phyloP scores from a whole-genome alignment of 2,113 vertebrate species.

The Hepsetus odoe region DNA sequence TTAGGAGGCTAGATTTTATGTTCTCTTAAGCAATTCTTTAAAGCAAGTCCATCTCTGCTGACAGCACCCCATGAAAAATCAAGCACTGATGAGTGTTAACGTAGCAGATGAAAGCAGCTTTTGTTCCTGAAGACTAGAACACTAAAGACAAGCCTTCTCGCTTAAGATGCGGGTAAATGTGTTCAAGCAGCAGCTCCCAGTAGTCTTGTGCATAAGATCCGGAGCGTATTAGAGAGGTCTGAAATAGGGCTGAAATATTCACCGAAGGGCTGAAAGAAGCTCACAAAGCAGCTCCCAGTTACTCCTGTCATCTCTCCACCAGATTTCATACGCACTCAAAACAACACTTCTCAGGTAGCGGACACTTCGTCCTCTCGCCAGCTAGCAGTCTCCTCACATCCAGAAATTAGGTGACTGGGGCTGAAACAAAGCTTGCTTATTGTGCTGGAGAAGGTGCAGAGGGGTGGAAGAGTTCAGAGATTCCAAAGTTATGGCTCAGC shows the following conservation, averaged over 20 bases:
- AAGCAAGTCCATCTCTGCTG: not conserved
- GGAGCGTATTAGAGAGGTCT: not conserved
- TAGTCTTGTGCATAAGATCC: constrained; percentile 1
- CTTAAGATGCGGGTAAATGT: constrained; percentile 7
- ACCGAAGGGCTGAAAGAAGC: constrained; percentile 19
- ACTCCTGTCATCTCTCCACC: constrained; percentile 49
- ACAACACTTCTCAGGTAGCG: constrained; percentile 55
- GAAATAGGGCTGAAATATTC: constrained; percentile 6
- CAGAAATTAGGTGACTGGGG: not conserved
- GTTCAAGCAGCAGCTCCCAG: constrained; percentile 20
- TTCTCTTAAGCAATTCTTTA: not conserved
- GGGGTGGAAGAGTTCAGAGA: not conserved
- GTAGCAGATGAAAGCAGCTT: not conserved
- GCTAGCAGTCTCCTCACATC: constrained; percentile 52
- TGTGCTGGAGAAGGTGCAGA: not conserved
- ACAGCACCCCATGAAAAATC: not conserved
- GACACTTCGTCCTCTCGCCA: constrained; percentile 57
- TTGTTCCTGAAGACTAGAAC: not conserved
- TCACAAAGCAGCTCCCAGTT: constrained; percentile 4
- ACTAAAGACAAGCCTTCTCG: not conserved
- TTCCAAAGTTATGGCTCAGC: not conserved
- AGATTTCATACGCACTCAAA: constrained; percentile 45
- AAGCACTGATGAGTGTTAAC: not conserved
- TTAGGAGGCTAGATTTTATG: constrained; percentile 38
- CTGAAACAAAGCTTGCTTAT: constrained; percentile 15